A percentile compares a stretch with the other conserved stretches of the same genome.
These are phyloP conservation scores for Ricordea florida DNA, from an alignment of 92 coral and sea anemone genomes.

Conservation along the genomic window DNA sequence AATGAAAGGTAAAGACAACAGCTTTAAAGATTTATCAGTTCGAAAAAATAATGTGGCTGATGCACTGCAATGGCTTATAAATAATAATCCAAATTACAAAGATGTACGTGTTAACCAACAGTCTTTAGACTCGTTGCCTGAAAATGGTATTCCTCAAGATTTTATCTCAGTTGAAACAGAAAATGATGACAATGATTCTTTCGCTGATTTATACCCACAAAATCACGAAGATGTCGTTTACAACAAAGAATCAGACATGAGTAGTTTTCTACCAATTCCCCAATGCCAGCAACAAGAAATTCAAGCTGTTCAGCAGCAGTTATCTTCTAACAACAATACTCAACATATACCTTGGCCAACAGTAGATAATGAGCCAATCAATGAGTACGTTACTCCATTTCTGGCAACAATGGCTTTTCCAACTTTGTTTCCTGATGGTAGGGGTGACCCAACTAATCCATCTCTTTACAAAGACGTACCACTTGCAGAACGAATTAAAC, in stretches of 20 bases:
- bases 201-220: conserved; percentile 30
- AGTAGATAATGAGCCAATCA: conserved; percentile 52
- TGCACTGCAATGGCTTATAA: conserved; percentile 41
- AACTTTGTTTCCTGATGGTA: conserved; percentile 20
- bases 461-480: conserved; percentile 18
- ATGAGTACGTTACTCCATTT: conserved; percentile 64
- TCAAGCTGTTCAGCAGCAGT: conserved; percentile 48
- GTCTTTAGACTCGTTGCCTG: conserved; percentile 61
- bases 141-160: conserved; percentile 60
- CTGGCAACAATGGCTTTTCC: conserved; percentile 71
- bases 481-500: conserved; percentile 43
- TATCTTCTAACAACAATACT: neutral
- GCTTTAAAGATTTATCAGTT: conserved; percentile 53
- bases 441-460: conserved; percentile 18
- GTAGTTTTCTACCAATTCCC: conserved; percentile 54
- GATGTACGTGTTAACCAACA: conserved; percentile 34
- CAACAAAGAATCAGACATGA: conserved; percentile 37
- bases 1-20: conserved; percentile 61
- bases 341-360: conserved; percentile 50
- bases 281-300: conserved; percentile 44
- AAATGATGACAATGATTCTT: conserved; percentile 3
- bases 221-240: conserved; percentile 44
- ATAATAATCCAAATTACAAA: conserved; percentile 59
- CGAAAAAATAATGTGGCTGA: conserved; percentile 31
- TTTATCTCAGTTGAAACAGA: conserved; percentile 52